Conservation (phyloP, 2,797 vertebrate species). For the Coendou prehensilis region DNA sequence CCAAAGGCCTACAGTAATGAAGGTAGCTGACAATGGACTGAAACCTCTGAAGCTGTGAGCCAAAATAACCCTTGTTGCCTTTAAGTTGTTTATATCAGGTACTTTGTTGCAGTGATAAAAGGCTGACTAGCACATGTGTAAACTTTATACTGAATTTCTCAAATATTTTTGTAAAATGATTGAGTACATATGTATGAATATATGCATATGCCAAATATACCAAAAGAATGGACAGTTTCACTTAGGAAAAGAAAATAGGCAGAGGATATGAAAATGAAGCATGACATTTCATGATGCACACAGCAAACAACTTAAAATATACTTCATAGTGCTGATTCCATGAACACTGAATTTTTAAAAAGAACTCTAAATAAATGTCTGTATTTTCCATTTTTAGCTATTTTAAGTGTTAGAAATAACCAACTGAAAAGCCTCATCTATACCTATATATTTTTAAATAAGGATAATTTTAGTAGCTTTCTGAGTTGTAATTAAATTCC, state of each 20-base stretch:
- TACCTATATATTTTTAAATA: slow-evolving; percentile 57
- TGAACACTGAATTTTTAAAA: slow-evolving; percentile 33
- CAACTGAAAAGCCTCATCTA: slow-evolving; percentile 26
- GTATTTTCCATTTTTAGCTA: slow-evolving; percentile 55
- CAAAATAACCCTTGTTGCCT: not conserved
- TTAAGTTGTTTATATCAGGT: not conserved
- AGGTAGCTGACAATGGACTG: not conserved
- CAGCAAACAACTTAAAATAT: slow-evolving; percentile 44
- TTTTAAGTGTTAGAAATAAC: slow-evolving; percentile 57
- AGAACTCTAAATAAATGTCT: slow-evolving; percentile 55
- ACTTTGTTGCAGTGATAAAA: not conserved
- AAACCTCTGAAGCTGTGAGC: not conserved
- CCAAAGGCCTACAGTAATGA: not conserved
- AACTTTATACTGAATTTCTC: slow-evolving; percentile 63
- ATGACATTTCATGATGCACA: slow-evolving; percentile 6
- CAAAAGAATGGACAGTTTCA: slow-evolving; percentile 40
- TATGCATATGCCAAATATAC: slow-evolving; percentile 52
- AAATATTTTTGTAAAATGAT: slow-evolving; percentile 74
- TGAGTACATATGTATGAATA: slow-evolving; percentile 43
- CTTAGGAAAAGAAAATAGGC: slow-evolving; percentile 48
- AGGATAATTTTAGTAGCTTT: slow-evolving; percentile 58
- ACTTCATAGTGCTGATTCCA: slow-evolving; percentile 13
- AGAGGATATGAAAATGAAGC: slow-evolving; percentile 12
- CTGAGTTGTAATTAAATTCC: slow-evolving; percentile 10
- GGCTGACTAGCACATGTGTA: not conserved